Evolutionary conservation across 2,888 invertebrate genomes (phyloP).

Genomic region (Polydesmus complanatus): DNA sequence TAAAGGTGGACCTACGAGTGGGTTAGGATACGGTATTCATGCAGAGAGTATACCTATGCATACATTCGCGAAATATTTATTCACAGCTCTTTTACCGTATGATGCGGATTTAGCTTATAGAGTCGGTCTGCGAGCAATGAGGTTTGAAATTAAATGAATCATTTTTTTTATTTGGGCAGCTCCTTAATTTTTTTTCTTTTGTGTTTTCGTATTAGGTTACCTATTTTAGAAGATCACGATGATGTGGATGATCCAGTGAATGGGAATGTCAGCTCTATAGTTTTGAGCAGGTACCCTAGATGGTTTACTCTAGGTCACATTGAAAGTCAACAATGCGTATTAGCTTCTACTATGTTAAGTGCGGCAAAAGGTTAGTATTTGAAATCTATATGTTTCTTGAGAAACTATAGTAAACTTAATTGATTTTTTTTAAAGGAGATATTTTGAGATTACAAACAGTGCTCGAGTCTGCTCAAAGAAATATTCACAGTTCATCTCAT

Average conservation of each 20-base stretch:
- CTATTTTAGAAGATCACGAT: conserved; percentile 57
- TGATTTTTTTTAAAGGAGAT: conserved; percentile 37
- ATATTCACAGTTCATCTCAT: conserved; percentile 71
- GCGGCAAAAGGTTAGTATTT: conserved; percentile 45
- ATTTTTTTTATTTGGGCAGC: neutral
- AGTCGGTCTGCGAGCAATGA: conserved; percentile 63
- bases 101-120: conserved; percentile 66
- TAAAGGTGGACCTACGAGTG: conserved; percentile 55
- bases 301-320: conserved; percentile 71
- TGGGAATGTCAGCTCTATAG: conserved; percentile 38
- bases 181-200: conserved; percentile 1
- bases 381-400: conserved; percentile 1
- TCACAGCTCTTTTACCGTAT: conserved; percentile 56
- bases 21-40: conserved; percentile 57
- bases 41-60: conserved; percentile 72
- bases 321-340: conserved; percentile 63
- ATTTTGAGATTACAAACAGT: conserved; percentile 55
- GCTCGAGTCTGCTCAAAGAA: conserved; percentile 59
- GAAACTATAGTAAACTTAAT: neutral
- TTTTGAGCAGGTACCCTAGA: conserved; percentile 47
- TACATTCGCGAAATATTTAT: conserved; percentile 65
- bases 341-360: conserved; percentile 61
- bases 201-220: conserved; percentile 40
- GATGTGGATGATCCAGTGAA: conserved; percentile 47
- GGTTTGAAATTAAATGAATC: conserved; percentile 29